phyloP scores from a whole-genome alignment of 2,797 vertebrate species.

The Clarias pachynema region DNA sequence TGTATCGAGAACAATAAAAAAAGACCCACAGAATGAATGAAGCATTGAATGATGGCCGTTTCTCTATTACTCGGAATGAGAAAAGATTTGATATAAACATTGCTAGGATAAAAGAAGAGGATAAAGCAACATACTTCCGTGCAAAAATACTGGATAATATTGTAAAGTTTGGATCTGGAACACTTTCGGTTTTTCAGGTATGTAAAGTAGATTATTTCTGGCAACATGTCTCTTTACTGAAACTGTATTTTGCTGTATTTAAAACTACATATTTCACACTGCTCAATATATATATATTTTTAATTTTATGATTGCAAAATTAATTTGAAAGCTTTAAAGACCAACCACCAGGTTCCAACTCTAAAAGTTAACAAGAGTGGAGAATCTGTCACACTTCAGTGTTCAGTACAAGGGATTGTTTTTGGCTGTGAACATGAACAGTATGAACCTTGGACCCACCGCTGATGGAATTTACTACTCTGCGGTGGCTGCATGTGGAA shows the following conservation, averaged over 20 bases:
- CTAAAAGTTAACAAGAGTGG: neutral
- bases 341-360: neutral
- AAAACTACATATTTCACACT: neutral
- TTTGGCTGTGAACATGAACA: neutral
- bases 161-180: neutral
- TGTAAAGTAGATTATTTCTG: neutral
- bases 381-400: neutral
- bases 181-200: neutral
- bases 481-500: conserved; percentile 11
- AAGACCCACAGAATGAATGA: neutral
- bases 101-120: neutral
- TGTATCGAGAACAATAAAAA: neutral
- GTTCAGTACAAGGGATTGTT: neutral
- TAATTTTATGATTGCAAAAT: neutral
- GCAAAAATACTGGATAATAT: neutral
- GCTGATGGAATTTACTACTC: conserved; percentile 22
- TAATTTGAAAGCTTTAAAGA: neutral
- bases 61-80: neutral
- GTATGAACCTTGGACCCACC: too few species aligned
- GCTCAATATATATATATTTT: neutral
- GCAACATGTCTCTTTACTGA: neutral
- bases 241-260: neutral
- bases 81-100: neutral
- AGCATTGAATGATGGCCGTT: neutral
- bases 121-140: neutral